phyloP scores from a whole-genome alignment of 2,888 invertebrate genomes.

The Machimus atricapillus region DNA sequence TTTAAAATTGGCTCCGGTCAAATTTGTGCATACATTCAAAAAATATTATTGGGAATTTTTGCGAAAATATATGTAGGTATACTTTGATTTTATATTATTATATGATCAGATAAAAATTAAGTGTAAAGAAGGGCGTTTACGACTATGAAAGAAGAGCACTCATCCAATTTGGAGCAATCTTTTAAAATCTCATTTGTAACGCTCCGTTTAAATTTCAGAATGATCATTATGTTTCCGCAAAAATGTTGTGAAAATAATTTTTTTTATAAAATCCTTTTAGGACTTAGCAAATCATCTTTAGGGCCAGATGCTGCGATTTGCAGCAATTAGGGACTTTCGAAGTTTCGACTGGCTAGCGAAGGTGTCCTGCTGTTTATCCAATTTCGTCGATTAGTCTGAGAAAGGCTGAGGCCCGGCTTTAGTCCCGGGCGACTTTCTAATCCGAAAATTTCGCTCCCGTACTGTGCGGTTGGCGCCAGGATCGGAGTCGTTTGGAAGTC shows the following conservation, averaged over 20 bases:
- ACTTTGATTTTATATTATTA: not conserved
- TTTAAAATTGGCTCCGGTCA: too few relatives aligned
- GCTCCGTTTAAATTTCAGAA: not conserved
- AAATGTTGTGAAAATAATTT: not conserved
- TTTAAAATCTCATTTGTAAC: not conserved
- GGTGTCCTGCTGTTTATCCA: conserved; percentile 6
- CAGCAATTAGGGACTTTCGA: not conserved
- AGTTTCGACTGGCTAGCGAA: not conserved
- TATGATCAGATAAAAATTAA: not conserved
- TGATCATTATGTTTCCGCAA: not conserved
- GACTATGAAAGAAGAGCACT: not conserved
- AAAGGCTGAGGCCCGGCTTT: not conserved
- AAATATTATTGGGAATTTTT: too few relatives aligned
- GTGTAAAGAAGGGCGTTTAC: not conserved
- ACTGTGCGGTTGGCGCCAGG: conserved; percentile 12
- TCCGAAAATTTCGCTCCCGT: conserved; percentile 22
- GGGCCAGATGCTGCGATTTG: not conserved
- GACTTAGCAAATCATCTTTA: not conserved
- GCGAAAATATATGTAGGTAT: too few relatives aligned
- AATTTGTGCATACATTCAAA: too few relatives aligned
- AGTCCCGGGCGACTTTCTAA: conserved; percentile 21
- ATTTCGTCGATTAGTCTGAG: not conserved
- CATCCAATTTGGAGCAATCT: not conserved
- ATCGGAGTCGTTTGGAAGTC: not conserved
- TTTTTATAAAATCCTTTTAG: not conserved